phyloP scores from a whole-genome alignment of 1,140 invertebrate genomes.

The Heliconius congener region DNA sequence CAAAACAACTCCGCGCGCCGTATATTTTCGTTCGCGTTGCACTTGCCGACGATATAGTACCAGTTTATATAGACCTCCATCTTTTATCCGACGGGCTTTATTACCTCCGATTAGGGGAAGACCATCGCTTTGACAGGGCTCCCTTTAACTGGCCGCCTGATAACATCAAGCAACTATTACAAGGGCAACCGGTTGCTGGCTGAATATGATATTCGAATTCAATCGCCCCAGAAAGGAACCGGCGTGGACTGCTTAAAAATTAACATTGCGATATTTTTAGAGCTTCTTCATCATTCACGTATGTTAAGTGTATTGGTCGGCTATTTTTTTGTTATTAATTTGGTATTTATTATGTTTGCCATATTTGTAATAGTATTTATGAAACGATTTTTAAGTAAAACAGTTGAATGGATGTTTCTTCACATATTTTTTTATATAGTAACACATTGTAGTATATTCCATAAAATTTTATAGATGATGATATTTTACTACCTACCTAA shows the following conservation, averaged over 20 bases:
- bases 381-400: not conserved
- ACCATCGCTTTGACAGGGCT: slow-evolving; percentile 53
- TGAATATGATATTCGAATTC: slow-evolving; percentile 78
- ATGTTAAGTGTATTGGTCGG: not conserved
- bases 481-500: too few species aligned
- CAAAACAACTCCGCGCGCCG: slow-evolving; percentile 77
- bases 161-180: slow-evolving; percentile 80
- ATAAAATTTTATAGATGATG: too few species aligned
- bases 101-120: slow-evolving; percentile 41
- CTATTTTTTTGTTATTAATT: not conserved
- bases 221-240: slow-evolving; percentile 65
- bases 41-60: slow-evolving; percentile 75
- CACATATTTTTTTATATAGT: too few species aligned
- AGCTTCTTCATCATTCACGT: slow-evolving; percentile 13
- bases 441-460: too few species aligned
- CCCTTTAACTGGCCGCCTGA: slow-evolving; percentile 60
- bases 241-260: slow-evolving; percentile 49
- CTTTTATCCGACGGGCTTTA: slow-evolving; percentile 49
- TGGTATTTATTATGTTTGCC: not conserved
- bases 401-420: not conserved
- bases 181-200: slow-evolving; percentile 78
- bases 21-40: slow-evolving; percentile 80
- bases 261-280: slow-evolving; percentile 28
- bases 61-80: slow-evolving; percentile 57
- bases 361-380: not conserved